Percentiles rank a stretch among this genome's conserved stretches.
Conservation (phyloP, 2,797 vertebrate species). For the Parambassis ranga region DNA sequence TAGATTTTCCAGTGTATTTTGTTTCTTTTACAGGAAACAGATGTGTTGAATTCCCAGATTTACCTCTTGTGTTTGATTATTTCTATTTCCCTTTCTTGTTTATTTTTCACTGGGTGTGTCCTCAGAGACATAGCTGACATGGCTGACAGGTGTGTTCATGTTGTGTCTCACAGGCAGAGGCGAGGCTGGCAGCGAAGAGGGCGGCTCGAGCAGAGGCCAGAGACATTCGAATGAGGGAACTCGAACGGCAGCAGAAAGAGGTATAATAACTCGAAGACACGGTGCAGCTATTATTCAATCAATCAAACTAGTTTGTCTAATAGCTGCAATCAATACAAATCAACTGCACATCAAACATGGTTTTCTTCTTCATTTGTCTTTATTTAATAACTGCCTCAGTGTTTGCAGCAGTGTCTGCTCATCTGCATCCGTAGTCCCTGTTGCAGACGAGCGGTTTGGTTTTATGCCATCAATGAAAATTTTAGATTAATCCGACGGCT, state of each 20-base stretch:
- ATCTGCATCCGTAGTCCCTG: neutral
- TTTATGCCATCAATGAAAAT: neutral
- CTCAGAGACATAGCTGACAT: slow-evolving; percentile 3
- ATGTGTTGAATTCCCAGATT: neutral
- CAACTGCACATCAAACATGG: neutral
- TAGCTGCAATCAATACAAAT: neutral
- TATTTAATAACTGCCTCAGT: neutral
- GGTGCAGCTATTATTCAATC: slow-evolving; percentile 4
- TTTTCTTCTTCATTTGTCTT: neutral
- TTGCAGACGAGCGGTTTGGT: slow-evolving; percentile 4
- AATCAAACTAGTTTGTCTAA: neutral
- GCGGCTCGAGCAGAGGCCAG: slow-evolving; percentile 96
- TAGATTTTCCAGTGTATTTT: neutral
- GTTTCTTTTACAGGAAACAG: neutral
- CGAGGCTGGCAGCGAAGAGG: slow-evolving; percentile 94
- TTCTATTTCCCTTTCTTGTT: neutral
- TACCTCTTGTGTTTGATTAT: neutral
- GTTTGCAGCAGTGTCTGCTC: neutral
- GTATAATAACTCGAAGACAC: slow-evolving; percentile 81
- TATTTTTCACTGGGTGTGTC: slow-evolving; percentile 12
- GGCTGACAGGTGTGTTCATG: slow-evolving; percentile 56
- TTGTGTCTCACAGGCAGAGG: slow-evolving; percentile 87
- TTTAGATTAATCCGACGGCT: slow-evolving; percentile 2
- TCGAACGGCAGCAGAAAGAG: slow-evolving; percentile 97
- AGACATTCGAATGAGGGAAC: slow-evolving; percentile 97